Evolutionary conservation across 2,113 vertebrate genomes (phyloP).

Genomic region (Brachyhypopomus gauderio): DNA sequence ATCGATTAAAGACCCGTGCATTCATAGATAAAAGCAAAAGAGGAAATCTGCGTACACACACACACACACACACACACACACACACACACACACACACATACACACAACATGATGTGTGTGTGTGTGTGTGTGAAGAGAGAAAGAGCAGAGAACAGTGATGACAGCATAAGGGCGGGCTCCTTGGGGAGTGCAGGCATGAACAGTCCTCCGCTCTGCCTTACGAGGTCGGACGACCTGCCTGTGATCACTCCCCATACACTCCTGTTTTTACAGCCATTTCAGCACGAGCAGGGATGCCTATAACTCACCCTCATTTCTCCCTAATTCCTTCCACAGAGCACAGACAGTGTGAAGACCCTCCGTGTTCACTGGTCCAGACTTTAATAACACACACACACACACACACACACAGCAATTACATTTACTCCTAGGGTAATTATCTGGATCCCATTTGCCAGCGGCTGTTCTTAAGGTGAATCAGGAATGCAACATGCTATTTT

Average conservation of each 20-base stretch:
- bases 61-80: background rate
- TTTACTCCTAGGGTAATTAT: background rate
- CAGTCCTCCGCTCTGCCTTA: constrained; percentile 41
- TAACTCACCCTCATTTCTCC: constrained; percentile 58
- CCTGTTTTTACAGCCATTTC: constrained; percentile 57
- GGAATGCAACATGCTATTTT: background rate
- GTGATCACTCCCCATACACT: constrained; percentile 54
- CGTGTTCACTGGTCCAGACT: background rate
- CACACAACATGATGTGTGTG: background rate
- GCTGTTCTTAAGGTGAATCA: background rate
- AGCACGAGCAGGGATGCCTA: constrained; percentile 51
- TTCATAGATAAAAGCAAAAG: constrained; percentile 25
- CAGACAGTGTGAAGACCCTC: constrained; percentile 18
- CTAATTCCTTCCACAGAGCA: constrained; percentile 48
- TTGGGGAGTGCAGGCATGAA: constrained; percentile 30
- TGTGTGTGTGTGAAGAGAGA: background rate
- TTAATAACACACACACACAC: background rate
- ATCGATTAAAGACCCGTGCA: constrained; percentile 28
- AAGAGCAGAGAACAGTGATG: constrained; percentile 27
- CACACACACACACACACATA: no score
- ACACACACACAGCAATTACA: background rate
- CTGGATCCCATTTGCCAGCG: background rate
- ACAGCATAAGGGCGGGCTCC: constrained; percentile 42
- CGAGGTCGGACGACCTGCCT: constrained; percentile 52
- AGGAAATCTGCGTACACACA: background rate